These are phyloP conservation scores for Pseudococcus longispinus DNA, from an alignment of 2,888 invertebrate genomes.

Conservation along the genomic window DNA sequence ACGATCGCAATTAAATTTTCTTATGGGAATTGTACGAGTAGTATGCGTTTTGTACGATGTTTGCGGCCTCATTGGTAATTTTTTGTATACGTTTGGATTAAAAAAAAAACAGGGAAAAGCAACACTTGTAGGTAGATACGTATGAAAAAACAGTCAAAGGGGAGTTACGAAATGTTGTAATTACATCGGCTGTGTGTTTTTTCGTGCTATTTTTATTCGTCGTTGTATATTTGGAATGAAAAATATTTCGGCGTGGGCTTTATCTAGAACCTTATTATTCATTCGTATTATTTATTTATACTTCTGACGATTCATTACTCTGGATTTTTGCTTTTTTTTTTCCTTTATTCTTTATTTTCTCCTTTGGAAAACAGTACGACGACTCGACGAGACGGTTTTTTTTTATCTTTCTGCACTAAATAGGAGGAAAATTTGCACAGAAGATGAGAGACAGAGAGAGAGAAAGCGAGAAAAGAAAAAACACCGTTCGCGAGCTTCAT, in stretches of 20 bases:
- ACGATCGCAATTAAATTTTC: conserved; percentile 35
- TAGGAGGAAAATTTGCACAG: neutral
- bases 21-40: conserved; percentile 31
- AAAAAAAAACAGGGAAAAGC: neutral
- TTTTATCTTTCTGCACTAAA: neutral
- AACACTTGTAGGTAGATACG: neutral
- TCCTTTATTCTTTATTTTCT: neutral
- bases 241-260: conserved; percentile 4
- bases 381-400: neutral
- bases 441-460: neutral
- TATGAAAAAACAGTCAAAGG: neutral
- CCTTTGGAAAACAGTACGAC: neutral
- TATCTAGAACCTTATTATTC: neutral
- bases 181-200: neutral
- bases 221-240: neutral
- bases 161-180: conserved; percentile 28
- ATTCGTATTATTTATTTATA: conserved; percentile 11
- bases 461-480: neutral
- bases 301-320: conserved; percentile 13
- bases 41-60: neutral
- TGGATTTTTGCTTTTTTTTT: neutral
- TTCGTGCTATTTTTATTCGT: neutral
- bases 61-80: neutral
- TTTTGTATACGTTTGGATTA: neutral
- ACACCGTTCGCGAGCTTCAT: neutral